Evolutionary conservation across 2,113 vertebrate genomes (phyloP).

Genomic region (Eurystomus gularis): DNA sequence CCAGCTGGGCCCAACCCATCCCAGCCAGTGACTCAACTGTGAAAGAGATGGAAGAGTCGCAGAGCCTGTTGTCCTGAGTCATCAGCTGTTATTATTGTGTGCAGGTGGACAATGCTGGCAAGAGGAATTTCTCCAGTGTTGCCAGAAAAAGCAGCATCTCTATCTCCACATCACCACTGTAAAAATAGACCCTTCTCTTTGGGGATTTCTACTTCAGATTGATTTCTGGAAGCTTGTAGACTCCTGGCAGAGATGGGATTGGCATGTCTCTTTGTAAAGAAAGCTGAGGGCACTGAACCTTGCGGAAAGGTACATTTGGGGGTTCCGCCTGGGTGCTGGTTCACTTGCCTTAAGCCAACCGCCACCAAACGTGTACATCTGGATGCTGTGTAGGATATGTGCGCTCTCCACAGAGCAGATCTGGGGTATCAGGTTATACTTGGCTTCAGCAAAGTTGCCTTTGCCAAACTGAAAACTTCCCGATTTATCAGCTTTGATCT

Average conservation of each 20-base stretch:
- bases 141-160: constrained; percentile 27
- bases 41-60: constrained; percentile 30
- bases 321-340: neutral
- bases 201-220: neutral
- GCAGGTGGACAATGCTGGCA: constrained; percentile 18
- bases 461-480: constrained; percentile 17
- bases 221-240: neutral
- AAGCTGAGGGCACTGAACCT: neutral
- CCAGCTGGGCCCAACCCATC: constrained; percentile 60
- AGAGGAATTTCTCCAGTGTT: constrained; percentile 27
- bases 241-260: neutral
- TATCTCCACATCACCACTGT: neutral
- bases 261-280: neutral
- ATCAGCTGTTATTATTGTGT: neutral
- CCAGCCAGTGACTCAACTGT: constrained; percentile 24
- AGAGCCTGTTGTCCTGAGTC: constrained; percentile 24
- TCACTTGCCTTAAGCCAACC: neutral
- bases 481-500: neutral
- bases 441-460: neutral
- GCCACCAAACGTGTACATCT: neutral
- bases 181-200: constrained; percentile 28
- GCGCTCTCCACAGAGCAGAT: neutral
- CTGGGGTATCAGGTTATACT: neutral
- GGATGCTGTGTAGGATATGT: neutral
- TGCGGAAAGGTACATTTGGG: accelerated